These are phyloP conservation scores for Noctua janthe DNA, from an alignment of 2,888 invertebrate species.

Conservation along the genomic window DNA sequence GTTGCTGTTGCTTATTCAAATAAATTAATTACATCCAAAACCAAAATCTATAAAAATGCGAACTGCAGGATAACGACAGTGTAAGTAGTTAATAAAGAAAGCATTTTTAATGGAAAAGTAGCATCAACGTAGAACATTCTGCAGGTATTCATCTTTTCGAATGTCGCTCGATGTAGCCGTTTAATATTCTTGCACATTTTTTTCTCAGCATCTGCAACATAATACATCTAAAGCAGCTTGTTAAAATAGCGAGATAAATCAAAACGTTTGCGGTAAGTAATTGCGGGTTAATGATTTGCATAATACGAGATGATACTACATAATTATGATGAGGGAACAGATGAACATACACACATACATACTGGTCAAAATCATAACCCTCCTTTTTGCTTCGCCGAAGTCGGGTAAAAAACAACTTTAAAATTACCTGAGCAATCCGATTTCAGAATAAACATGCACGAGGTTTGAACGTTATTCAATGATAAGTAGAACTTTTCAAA, in stretches of 20 bases:
- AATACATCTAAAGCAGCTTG: background rate
- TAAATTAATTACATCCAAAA: background rate
- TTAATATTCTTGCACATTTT: constrained; percentile 5
- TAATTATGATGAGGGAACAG: too few species aligned
- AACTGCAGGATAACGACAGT: constrained; percentile 5
- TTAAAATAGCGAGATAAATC: too few species aligned
- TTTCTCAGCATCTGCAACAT: constrained; percentile 3
- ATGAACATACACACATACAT: too few species aligned
- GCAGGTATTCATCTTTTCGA: background rate
- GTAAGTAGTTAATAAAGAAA: background rate
- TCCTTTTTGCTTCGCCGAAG: too few species aligned
- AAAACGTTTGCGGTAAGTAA: too few species aligned
- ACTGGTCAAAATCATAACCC: too few species aligned
- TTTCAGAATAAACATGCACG: constrained; percentile 15
- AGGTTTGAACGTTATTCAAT: background rate
- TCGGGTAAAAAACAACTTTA: background rate
- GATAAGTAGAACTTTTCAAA: constrained; percentile 23
- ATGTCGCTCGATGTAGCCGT: background rate
- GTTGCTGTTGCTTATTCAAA: too few species aligned
- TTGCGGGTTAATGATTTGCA: too few species aligned
- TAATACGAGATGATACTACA: too few species aligned
- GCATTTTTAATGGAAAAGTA: background rate
- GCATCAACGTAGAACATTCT: constrained; percentile 6
- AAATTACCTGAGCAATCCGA: constrained; percentile 22
- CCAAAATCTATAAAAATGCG: background rate